Evolutionary conservation across 2,113 vertebrate species (phyloP).

Genomic region (Peromyscus polionotus): DNA sequence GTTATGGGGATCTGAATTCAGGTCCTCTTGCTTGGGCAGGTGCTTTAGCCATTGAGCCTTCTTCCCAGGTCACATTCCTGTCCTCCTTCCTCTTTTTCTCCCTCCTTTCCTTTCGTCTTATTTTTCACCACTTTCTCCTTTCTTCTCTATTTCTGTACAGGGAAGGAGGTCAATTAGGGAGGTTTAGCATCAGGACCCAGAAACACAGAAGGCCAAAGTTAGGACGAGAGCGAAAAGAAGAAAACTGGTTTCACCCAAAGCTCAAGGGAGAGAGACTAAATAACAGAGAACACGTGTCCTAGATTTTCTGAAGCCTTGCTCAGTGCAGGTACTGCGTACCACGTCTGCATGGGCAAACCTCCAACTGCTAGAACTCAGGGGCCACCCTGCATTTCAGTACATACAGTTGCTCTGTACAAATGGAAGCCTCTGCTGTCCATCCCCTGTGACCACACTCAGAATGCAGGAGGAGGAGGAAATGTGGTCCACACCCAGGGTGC

Average conservation of each 20-base stretch:
- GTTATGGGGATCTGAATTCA: neutral
- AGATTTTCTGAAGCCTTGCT: conserved; percentile 13
- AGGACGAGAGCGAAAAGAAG: neutral
- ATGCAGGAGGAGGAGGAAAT: neutral
- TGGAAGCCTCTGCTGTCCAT: neutral
- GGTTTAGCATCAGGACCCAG: neutral
- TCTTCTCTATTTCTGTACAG: neutral
- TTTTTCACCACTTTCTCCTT: neutral
- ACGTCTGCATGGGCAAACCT: neutral
- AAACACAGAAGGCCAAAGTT: neutral
- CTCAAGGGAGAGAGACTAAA: conserved; percentile 30
- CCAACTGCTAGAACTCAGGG: neutral
- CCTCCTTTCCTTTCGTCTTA: neutral
- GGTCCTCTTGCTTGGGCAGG: neutral
- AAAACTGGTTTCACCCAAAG: conserved; percentile 38
- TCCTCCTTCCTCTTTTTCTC: neutral
- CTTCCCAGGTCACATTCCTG: neutral
- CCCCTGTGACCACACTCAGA: neutral
- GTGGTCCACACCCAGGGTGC: fast-evolving
- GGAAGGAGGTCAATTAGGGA: neutral
- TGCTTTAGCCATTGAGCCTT: neutral
- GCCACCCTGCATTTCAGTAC: neutral
- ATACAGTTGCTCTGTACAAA: neutral
- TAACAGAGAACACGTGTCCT: neutral
- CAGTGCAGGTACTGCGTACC: neutral